These are phyloP conservation scores for Parauchenoglanis ngamensis DNA, from an alignment of 2,797 vertebrate genomes.

Conservation along the genomic window DNA sequence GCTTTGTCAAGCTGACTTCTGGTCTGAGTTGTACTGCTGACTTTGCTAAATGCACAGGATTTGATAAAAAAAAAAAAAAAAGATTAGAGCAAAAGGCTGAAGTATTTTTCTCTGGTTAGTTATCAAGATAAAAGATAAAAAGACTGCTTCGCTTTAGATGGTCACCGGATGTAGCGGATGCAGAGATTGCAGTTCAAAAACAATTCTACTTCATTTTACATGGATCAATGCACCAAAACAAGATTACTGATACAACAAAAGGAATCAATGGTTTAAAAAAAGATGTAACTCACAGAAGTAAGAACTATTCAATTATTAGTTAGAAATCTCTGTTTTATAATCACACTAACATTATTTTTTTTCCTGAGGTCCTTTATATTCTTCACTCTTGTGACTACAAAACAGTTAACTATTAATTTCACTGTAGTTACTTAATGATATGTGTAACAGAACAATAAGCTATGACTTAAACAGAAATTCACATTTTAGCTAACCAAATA, in stretches of 20 bases:
- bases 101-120: neutral
- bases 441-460: neutral
- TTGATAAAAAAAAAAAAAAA: neutral
- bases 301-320: neutral
- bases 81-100: neutral
- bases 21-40: neutral
- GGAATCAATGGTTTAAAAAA: neutral
- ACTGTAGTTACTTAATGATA: neutral
- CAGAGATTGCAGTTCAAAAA: neutral
- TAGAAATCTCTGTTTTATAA: neutral
- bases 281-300: neutral
- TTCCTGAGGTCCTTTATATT: neutral
- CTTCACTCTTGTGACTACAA: neutral
- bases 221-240: neutral
- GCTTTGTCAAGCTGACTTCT: neutral
- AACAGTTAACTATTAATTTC: neutral
- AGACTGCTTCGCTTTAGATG: neutral
- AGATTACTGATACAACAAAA: neutral
- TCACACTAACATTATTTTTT: neutral
- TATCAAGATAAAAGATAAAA: conserved; percentile 11
- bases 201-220: neutral
- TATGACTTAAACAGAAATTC: neutral
- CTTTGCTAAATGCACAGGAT: neutral
- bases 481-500: neutral
- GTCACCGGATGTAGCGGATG: neutral